These are phyloP conservation scores for Microdon myrmicae DNA, from an alignment of 2,888 invertebrate species.

Conservation along the genomic window DNA sequence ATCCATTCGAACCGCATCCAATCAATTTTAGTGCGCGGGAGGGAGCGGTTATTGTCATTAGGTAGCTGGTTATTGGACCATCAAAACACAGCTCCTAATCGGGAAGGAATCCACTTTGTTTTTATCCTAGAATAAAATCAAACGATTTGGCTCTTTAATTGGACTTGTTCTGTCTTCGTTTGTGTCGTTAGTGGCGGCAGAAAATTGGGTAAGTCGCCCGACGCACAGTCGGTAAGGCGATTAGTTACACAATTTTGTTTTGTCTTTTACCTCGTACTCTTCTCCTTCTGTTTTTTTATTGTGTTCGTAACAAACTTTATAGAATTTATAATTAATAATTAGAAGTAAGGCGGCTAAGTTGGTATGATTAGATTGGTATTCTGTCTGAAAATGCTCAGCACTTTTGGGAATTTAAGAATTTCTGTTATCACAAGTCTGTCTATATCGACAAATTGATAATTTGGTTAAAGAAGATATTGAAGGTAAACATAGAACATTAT, in stretches of 20 bases:
- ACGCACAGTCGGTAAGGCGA: constrained; percentile 24
- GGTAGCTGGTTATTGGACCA: constrained; percentile 37
- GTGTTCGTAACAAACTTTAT: constrained; percentile 10
- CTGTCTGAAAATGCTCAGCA: no score
- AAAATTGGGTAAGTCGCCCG: constrained; percentile 35
- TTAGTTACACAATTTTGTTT: constrained; percentile 17
- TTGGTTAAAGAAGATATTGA: no score
- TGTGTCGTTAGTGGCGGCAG: constrained; percentile 9
- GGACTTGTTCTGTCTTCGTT: constrained; percentile 42
- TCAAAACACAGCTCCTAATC: constrained; percentile 25
- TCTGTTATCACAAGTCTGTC: no score
- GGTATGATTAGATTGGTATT: no score
- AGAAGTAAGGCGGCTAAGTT: no score
- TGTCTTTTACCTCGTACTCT: no score
- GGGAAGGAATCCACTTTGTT: no score
- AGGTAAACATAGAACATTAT: no score
- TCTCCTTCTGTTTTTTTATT: neutral
- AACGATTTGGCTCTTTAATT: constrained; percentile 39
- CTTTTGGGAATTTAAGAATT: no score
- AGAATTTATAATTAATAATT: constrained; percentile 40
- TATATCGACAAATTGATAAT: no score
- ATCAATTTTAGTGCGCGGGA: constrained; percentile 49
- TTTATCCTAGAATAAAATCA: constrained; percentile 34
- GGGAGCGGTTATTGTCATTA: constrained; percentile 38
- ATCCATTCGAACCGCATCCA: constrained; percentile 46